Conservation (phyloP, 2,888 invertebrate genomes). For the Melinopterus prodromus region DNA sequence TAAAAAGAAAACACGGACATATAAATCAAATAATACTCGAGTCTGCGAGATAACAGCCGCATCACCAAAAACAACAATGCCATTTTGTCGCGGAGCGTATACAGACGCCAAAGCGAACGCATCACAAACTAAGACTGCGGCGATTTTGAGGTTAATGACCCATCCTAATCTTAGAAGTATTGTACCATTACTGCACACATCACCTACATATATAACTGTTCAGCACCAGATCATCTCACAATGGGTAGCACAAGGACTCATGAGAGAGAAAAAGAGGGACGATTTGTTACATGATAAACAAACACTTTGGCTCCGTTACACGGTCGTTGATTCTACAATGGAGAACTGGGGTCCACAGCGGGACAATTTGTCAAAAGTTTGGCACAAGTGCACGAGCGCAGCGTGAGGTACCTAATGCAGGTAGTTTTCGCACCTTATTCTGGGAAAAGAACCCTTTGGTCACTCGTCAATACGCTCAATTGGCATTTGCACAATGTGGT, state of each 20-base stretch:
- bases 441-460: not conserved
- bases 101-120: conserved; percentile 28
- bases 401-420: not conserved
- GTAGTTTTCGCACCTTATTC: not conserved
- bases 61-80: not conserved
- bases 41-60: not conserved
- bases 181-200: conserved; percentile 44
- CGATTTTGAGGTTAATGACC: conserved; percentile 48
- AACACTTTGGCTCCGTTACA: not conserved
- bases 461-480: not conserved
- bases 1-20: too few species aligned
- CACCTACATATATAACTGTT: conserved; percentile 28
- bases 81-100: not conserved
- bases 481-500: not conserved
- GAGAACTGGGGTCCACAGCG: not conserved
- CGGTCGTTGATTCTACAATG: not conserved
- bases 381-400: not conserved
- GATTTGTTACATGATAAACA: not conserved
- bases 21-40: too few species aligned
- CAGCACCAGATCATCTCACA: not conserved
- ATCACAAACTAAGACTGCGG: conserved; percentile 37
- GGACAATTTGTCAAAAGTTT: not conserved
- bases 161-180: conserved; percentile 52
- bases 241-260: not conserved
- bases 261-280: not conserved